These are phyloP conservation scores for Melanchra persicariae DNA, from an alignment of 2,888 invertebrate genomes.

Conservation along the genomic window DNA sequence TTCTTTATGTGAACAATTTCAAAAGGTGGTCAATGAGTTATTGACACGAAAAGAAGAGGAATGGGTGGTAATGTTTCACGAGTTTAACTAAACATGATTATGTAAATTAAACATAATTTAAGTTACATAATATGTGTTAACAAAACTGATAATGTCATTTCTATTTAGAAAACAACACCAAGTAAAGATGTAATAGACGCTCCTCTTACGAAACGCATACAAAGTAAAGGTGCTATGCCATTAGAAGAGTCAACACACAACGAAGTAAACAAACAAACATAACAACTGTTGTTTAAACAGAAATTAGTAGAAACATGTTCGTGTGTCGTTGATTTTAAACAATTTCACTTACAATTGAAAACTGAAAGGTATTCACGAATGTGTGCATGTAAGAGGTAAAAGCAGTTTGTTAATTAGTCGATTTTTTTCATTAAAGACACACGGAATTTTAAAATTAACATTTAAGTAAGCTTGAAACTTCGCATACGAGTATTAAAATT, in stretches of 20 bases:
- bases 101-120: neutral
- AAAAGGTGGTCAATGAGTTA: neutral
- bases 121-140: neutral
- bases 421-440: neutral
- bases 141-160: neutral
- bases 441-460: neutral
- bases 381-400: slow-evolving; percentile 3
- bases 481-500: too few species aligned
- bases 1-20: neutral
- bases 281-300: neutral
- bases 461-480: too few species aligned
- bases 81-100: neutral
- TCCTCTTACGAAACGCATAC: neutral
- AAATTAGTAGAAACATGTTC: slow-evolving; percentile 13
- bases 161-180: neutral
- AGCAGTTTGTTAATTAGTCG: slow-evolving; percentile 7
- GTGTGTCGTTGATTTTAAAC: slow-evolving; percentile 17
- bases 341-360: slow-evolving; percentile 43
- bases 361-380: slow-evolving; percentile 45
- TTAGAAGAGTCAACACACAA: neutral
- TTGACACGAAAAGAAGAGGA: neutral
- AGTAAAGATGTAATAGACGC: neutral
- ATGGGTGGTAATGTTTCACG: neutral
- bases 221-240: neutral
- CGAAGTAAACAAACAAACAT: neutral